phyloP scores from a whole-genome alignment of 92 coral and sea anemone genomes.

The Palythoa caribaeorum region DNA sequence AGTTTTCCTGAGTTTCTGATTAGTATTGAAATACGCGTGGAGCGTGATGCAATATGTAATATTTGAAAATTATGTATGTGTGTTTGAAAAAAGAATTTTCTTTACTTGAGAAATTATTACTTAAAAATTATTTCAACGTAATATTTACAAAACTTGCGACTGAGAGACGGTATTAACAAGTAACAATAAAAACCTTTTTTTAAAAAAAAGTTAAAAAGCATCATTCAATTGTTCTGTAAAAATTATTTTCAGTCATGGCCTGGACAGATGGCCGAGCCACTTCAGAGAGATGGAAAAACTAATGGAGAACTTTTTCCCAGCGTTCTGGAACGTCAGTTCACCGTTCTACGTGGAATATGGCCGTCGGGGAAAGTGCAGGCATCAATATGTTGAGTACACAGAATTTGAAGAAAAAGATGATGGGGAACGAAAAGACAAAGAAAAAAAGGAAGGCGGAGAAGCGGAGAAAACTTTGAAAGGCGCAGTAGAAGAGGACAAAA shows the following conservation, averaged over 20 bases:
- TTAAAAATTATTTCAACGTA: too few species aligned
- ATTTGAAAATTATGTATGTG: too few species aligned
- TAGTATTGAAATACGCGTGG: too few species aligned
- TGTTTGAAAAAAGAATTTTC: too few species aligned
- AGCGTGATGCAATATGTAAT: too few species aligned
- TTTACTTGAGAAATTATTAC: too few species aligned
- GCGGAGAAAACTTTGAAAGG: conserved; percentile 23
- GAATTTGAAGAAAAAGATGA: conserved; percentile 47
- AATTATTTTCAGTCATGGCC: not conserved
- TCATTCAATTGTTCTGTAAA: too few species aligned
- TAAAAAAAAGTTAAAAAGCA: not conserved
- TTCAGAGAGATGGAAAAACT: conserved; percentile 37
- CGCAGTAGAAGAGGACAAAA: conserved; percentile 45
- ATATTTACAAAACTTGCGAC: too few species aligned
- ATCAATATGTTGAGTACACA: conserved; percentile 15
- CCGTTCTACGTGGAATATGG: conserved; percentile 21
- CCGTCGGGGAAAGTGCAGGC: not conserved
- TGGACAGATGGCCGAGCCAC: conserved; percentile 32
- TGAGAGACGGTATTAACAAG: too few species aligned
- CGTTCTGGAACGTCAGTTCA: conserved; percentile 20
- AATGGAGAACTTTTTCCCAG: conserved; percentile 35
- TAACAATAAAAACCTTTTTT: too few species aligned
- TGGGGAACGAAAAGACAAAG: not conserved
- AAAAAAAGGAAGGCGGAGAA: not conserved
- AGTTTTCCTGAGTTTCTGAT: too few species aligned